Evolutionary conservation across 2,797 vertebrate genomes (phyloP), one percentile per base, ranked within the genome.

Genomic region (Steatocranus sp.): DNA sequence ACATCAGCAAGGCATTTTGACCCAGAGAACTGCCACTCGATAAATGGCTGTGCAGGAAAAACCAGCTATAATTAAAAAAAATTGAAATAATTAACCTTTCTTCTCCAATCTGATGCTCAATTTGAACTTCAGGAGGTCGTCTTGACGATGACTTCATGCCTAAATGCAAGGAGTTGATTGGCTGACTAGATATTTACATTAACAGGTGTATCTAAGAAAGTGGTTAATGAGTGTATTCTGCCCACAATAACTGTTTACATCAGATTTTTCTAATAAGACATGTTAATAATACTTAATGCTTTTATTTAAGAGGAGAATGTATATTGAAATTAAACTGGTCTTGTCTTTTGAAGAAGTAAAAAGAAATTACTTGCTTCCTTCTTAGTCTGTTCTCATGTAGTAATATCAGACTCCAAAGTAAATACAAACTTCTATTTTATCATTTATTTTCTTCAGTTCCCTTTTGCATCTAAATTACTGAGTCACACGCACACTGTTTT

Each of bases 321-420:
- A 36, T 12, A 61, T 61, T n/a, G 32, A 70, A 70, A 70, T 46
- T 11, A 46, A 27, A 46, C 20, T 32, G 36, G 5, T 68, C 18
- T 46, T 10, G 15, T 27, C 54, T 17, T 20, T 50, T 53, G 38
- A 5, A 53, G 25, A 12, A 41, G 20, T 4, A 11, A 50, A 38
- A 38, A 66, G 10, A 8, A 38, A 5, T 66, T 38, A 23, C 34
- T 34, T 11, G 32, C 6, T 66, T 66, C 34, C 11, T 6, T 38
- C 61, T 38, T 14, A 23, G 11, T 23, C 34, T 75, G 78, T 77
- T 50, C 34, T 86, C 70, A 73, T 73, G 34, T 6, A 11, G 15
- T 38, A 46, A 84, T 2, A 25, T 25, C 36, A n/a, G 50, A 18
- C 14, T 63, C 36, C 3, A 38, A 6, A 75, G 23, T 30, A 18